Evolutionary conservation across 1,140 invertebrate species (phyloP), one percentile per base, ranked within the genome.

Genomic region (Zaprionus taronus): DNA sequence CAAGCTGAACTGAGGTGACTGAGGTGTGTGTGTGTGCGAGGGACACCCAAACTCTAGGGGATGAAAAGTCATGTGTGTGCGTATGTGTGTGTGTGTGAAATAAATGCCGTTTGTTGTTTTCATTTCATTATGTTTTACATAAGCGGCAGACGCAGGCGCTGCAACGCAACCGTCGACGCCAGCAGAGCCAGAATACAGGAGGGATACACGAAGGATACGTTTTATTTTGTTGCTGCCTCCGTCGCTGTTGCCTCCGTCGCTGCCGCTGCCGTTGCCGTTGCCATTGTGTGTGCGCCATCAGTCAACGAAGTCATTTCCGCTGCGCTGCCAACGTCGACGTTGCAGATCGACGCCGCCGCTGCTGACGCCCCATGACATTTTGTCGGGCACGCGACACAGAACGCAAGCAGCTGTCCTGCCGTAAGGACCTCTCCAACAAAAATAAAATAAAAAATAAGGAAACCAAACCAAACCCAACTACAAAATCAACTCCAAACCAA

Each of bases 371-470:
- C 83, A 84, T 87, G 81, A 87, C 85, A 85, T 92, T 91, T 67
- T 75, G 84, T 81, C 80, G 91, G 91, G 91, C 91, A 92, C 91
- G 91, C 91, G 91, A 92, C 91, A 92, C 91, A 91, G 67, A 91
- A 84, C 72, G 81, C 76, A 65, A 87, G 77, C 91, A 92, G 91
- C 91, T 92, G 91, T 92, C 84, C 91, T 83, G 57, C 75, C 60
- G 76, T 77, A 76, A 91, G 79, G 79, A 87, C 79, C 81, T 75
- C 49, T 57, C 36, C 36, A 67, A 38, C 11, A 77, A 31, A 53
- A 63, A 62, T 31, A 47, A 44, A 63, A 38, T 41, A 44, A 66
- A 2, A 44, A 20, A 17, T 15, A 15, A 56, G 58, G 26, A 11
- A 47, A 78, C 56, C 58, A 70, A 26, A 55, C 34, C 9, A 24